These are phyloP conservation scores for Achlya flavicornis DNA, from an alignment of 2,888 invertebrate genomes.

Conservation along the genomic window DNA sequence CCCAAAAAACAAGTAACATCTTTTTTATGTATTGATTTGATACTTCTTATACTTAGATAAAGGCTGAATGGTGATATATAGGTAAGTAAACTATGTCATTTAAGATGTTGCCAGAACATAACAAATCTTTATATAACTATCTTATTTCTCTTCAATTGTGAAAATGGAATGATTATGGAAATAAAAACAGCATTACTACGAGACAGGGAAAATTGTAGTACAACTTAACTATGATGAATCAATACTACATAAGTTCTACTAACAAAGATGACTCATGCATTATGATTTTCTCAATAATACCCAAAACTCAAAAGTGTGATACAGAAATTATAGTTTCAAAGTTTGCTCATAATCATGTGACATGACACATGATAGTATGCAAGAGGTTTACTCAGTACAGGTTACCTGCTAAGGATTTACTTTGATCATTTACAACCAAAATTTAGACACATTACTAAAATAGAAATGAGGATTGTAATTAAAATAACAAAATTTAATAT, in stretches of 20 bases:
- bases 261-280: not conserved
- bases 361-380: conserved; percentile 11
- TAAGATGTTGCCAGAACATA: not conserved
- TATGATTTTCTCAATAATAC: not conserved
- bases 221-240: not conserved
- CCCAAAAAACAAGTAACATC: too few species aligned
- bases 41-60: not conserved
- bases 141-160: not conserved
- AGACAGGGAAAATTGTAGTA: not conserved
- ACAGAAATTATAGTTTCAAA: not conserved
- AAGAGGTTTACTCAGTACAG: conserved; percentile 12
- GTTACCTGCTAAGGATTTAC: too few species aligned
- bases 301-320: not conserved
- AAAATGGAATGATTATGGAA: not conserved
- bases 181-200: not conserved
- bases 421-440: not conserved
- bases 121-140: not conserved
- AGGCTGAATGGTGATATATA: not conserved
- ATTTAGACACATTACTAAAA: not conserved
- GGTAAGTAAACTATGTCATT: not conserved
- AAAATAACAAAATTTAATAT: not conserved
- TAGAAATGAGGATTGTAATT: not conserved
- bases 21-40: not conserved
- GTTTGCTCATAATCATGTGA: conserved; percentile 11
- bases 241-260: not conserved